Evolutionary conservation across 2,888 invertebrate species (phyloP).

Genomic region (Sycophila texana): DNA sequence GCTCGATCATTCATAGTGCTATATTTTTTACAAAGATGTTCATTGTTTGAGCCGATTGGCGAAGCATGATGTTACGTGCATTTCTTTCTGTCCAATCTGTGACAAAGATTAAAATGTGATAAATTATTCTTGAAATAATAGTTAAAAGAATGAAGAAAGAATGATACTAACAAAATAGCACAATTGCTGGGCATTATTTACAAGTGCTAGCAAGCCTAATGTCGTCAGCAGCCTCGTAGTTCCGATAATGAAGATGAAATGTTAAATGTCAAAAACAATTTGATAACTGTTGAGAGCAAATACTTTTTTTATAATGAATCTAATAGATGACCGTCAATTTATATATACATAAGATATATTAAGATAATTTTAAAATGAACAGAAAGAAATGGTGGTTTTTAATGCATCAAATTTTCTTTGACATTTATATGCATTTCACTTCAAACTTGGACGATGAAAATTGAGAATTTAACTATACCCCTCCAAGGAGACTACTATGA

Average conservation of each 20-base stretch:
- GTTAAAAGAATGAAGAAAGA: conserved; percentile 63
- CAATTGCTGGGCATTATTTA: conserved; percentile 75
- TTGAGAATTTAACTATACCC: conserved; percentile 69
- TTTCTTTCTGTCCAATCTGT: conserved; percentile 72
- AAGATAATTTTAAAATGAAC: conserved; percentile 53
- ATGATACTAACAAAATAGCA: conserved; percentile 70
- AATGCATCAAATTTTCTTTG: conserved; percentile 58
- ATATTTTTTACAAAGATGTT: conserved; percentile 75
- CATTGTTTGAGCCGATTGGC: conserved; percentile 72
- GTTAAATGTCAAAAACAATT: conserved; percentile 61
- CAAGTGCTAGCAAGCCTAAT: conserved; percentile 75
- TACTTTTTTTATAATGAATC: conserved; percentile 60
- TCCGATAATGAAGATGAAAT: conserved; percentile 63
- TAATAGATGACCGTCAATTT: conserved; percentile 56
- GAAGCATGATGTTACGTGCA: conserved; percentile 69
- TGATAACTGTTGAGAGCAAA: conserved; percentile 48
- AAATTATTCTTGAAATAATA: conserved; percentile 73
- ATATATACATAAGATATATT: conserved; percentile 46
- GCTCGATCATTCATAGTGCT: conserved; percentile 74
- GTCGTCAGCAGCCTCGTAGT: conserved; percentile 70
- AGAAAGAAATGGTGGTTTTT: conserved; percentile 43
- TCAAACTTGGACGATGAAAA: conserved; percentile 68
- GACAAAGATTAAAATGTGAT: conserved; percentile 72
- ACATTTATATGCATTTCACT: conserved; percentile 64
- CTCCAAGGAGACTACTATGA: conserved; percentile 69